Conservation (phyloP, 2,888 invertebrate species). For the Alcis repandata region DNA sequence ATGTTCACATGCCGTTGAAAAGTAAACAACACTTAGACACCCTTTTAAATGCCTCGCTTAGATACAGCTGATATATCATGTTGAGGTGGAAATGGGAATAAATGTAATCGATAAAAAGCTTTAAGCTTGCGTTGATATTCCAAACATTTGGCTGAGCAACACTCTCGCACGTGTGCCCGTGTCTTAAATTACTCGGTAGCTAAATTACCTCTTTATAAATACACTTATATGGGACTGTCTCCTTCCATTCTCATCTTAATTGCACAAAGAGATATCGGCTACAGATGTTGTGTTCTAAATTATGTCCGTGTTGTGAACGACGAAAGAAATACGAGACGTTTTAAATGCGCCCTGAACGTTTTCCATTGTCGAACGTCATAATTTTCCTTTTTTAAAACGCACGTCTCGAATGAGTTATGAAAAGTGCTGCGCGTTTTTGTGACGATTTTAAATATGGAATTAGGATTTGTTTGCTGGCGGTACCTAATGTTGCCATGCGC, state of each 20-base stretch:
- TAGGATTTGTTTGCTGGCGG: constrained; percentile 60
- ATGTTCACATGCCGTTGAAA: constrained; percentile 39
- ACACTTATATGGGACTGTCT: constrained; percentile 76
- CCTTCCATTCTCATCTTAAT: constrained; percentile 78
- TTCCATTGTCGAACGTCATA: constrained; percentile 63
- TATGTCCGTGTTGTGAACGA: constrained; percentile 73
- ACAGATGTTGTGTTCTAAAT: constrained; percentile 81
- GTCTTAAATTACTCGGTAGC: constrained; percentile 60
- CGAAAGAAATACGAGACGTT: constrained; percentile 80
- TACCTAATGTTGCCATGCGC: constrained; percentile 71
- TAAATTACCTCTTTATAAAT: constrained; percentile 78
- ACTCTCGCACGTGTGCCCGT: constrained; percentile 53
- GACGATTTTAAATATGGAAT: constrained; percentile 53
- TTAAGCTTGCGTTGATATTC: constrained; percentile 12
- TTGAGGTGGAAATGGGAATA: constrained; percentile 32
- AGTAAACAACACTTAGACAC: constrained; percentile 42
- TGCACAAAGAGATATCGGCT: constrained; percentile 82
- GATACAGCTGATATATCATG: constrained; percentile 37
- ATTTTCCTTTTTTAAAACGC: constrained; percentile 49
- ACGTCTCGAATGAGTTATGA: constrained; percentile 64
- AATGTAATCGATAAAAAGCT: constrained; percentile 30
- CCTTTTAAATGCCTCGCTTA: constrained; percentile 35
- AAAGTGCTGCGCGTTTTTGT: constrained; percentile 53
- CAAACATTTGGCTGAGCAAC: constrained; percentile 28
- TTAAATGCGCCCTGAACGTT: constrained; percentile 64